Base-by-base conservation (phyloP, 2,888 invertebrate genomes). In the Machimus rusticus region DNA sequence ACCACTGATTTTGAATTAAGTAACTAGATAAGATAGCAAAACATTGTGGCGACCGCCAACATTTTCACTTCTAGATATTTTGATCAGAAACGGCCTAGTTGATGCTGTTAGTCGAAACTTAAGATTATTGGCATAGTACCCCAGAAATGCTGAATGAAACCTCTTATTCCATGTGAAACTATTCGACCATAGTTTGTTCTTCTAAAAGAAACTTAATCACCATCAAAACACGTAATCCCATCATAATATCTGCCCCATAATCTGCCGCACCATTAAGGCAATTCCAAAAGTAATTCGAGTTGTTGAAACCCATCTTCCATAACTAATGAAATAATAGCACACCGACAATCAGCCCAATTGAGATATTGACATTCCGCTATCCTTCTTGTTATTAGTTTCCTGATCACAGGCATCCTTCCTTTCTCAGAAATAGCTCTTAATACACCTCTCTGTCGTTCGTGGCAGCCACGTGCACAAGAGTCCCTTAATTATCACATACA, bases 281-380 rank as follows among this genome's bases (percentile, higher is more conserved):
- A 28, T 66, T 66, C 28, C 14, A 19, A 28, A 66, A 66, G 66
- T 66, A 66, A 66, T 66, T 66, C 66, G 66, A 23, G 66, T 66
- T 19, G 66, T 66, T 66, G 23, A 66, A 66, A 66, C 3, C 66
- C 66, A 66, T 19, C 19, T 28, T 66, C 66, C 28, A 66, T 66
- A 66, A 28, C 19, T 79, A 79, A 79, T 79, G 46, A 51, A 79
- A 79, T 79, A 79, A 79, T 79, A 79, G 51, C 79, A 55, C 51
- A 79, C 23, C 51, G 43, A 79, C 79, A 79, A 79, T 79, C n/a
- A 16, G 31, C 31, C 31, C 46, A 79, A 79, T 79, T 79, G 79
- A 46, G 31, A 31, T 51, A 79, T 51, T 79, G 79, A 79, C 16
- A 51, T 79, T 79, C 51, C 31, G 51, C 79, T 79, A 28, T 79